phyloP scores from a whole-genome alignment of 53 echinoderm and acorn worm species.

The Paracentrotus lividus region DNA sequence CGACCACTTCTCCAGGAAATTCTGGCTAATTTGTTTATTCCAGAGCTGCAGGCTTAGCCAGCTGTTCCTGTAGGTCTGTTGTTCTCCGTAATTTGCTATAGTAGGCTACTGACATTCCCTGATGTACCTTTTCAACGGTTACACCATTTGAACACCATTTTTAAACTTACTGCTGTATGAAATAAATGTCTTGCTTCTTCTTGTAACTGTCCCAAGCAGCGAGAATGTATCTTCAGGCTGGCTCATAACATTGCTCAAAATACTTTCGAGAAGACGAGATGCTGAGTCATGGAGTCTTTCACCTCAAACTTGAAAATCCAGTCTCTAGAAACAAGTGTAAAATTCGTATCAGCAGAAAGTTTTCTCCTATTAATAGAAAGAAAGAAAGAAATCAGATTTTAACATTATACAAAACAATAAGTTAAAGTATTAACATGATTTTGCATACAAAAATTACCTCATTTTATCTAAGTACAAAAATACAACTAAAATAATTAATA shows the following conservation, averaged over 20 bases:
- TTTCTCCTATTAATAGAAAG: background rate
- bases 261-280: slow-evolving; percentile 81
- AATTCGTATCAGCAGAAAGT: background rate
- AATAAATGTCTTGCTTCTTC: slow-evolving; percentile 77
- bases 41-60: too few relatives aligned
- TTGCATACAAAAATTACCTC: too few relatives aligned
- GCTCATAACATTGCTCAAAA: slow-evolving; percentile 93
- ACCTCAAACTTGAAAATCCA: slow-evolving; percentile 56
- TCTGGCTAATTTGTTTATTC: too few relatives aligned
- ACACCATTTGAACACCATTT: background rate
- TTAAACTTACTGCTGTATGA: slow-evolving; percentile 69
- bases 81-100: too few relatives aligned
- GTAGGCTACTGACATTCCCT: too few relatives aligned
- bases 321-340: background rate
- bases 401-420: too few relatives aligned
- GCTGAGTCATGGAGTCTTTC: slow-evolving; percentile 90
- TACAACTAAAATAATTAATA: too few relatives aligned
- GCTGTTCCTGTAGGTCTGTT: too few relatives aligned
- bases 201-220: slow-evolving; percentile 89
- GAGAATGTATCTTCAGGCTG: slow-evolving; percentile 96
- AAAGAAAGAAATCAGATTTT: too few relatives aligned
- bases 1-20: too few relatives aligned
- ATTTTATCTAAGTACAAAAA: too few relatives aligned
- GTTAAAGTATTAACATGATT: too few relatives aligned
- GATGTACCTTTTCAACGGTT: background rate